Base-by-base conservation (phyloP, 2,113 vertebrate genomes). In the Zapus hudsonius region DNA sequence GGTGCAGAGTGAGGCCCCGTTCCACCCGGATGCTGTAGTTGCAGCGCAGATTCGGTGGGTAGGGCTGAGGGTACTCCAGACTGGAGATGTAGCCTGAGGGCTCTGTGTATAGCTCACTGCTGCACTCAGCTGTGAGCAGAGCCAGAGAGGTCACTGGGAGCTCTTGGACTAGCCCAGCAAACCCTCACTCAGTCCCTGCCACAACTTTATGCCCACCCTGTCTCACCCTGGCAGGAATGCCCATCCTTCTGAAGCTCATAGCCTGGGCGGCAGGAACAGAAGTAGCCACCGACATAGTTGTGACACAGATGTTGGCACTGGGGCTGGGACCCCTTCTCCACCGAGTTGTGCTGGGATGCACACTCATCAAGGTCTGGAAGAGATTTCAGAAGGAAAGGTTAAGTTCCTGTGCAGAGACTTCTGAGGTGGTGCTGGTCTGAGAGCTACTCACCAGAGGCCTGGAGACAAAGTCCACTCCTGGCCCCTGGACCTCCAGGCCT, bases 301-400 rank as follows among this genome's bases (percentile, higher is more conserved):
- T 99, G 98, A 95, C 99, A 99, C 83, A 99, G 96, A 64, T 99
- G 99, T 87, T 99, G 97, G 95, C 99, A 99, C 67, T 7, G 95
- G 42, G 97, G 97, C 87, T 96, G 97, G n/a, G 42, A 7, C 0
- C 59, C 76, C 0, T 90, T 67, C 57, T 96, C 88, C 0, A 72
- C 36, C 1, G 38, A 88, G 66, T 72, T 91, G n/a, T 16, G 61
- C 84, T 91, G 94, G 40, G 95, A 61, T 22, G 89, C 78, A 87
- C 98, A 98, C 84, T 98, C 98, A 8, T 98, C 94, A 25, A 97
- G 44, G 94, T 98, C 98, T 98, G 94, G 16, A 92, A 96, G 76
- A 29, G 44, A 87, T 72, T 95, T 79, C 72, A 13, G 40, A 20
- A 94, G 38, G 42, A 78, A 92, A 69, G n/a, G 4, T 55, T 95